Evolutionary conservation across 2,797 vertebrate species (phyloP).

Genomic region (Paratrypauchen microcephalus): DNA sequence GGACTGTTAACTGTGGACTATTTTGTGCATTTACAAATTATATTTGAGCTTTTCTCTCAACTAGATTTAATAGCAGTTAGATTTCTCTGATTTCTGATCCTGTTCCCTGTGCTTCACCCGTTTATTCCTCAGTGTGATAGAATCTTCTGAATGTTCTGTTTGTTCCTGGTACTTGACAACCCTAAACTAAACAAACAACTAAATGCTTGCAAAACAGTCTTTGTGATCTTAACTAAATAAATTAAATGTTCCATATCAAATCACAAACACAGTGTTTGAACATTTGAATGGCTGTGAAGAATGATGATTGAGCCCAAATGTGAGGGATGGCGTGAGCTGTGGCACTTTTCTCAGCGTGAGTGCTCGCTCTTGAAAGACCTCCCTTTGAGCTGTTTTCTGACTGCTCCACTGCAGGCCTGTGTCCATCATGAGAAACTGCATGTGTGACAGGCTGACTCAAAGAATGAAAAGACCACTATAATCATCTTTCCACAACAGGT

Average conservation of each 20-base stretch:
- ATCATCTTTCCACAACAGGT: constrained; percentile 19
- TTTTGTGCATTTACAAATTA: too few species aligned
- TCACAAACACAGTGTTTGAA: background rate
- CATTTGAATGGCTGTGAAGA: constrained; percentile 7
- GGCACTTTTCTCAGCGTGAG: constrained; percentile 18
- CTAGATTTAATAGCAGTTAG: too few species aligned
- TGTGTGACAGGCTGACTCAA: constrained; percentile 22
- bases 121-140: too few species aligned
- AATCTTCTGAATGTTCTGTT: too few species aligned
- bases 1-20: too few species aligned
- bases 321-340: constrained; percentile 22
- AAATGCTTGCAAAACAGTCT: background rate
- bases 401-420: constrained; percentile 10
- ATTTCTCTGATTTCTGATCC: too few species aligned
- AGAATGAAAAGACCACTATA: constrained; percentile 3
- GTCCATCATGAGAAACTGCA: constrained; percentile 8
- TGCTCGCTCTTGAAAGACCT: constrained; percentile 18
- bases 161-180: too few species aligned
- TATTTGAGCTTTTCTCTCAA: too few species aligned
- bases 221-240: background rate
- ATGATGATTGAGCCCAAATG: constrained; percentile 10
- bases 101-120: too few species aligned
- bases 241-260: background rate
- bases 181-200: background rate
- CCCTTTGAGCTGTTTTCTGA: constrained; percentile 17